Conservation (phyloP, 1,140 invertebrate genomes). For the Adelges cooleyi region DNA sequence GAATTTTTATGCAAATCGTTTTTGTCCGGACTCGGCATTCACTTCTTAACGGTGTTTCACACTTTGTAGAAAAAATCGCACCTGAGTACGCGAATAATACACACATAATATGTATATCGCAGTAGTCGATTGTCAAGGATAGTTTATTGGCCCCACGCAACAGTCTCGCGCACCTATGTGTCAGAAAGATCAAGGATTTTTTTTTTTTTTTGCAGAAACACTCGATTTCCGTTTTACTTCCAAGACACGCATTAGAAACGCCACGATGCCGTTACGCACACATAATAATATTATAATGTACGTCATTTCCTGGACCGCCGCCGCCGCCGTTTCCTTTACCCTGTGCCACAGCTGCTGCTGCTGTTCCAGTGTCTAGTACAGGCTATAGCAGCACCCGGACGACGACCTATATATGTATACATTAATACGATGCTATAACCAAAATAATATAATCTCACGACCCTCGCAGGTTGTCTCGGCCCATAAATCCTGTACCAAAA, state of each 20-base stretch:
- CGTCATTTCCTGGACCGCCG: background rate
- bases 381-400: no score
- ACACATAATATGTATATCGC: no score
- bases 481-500: slow-evolving; percentile 11
- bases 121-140: no score
- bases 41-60: slow-evolving; percentile 10
- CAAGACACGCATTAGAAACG: background rate
- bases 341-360: background rate
- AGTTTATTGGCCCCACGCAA: background rate
- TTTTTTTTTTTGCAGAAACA: background rate
- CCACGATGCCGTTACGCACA: background rate
- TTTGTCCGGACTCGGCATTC: background rate
- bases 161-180: background rate
- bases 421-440: no score
- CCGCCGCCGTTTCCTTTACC: background rate
- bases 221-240: background rate
- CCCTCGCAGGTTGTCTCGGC: background rate
- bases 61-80: background rate
- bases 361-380: background rate
- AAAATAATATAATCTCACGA: slow-evolving; percentile 3
- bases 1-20: no score
- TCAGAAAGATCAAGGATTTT: no score
- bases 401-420: background rate
- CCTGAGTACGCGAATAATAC: background rate
- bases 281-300: background rate